A percentile compares a stretch with the other conserved stretches of the same genome.
Evolutionary conservation across 2,888 invertebrate species (phyloP).

Genomic region (Esperia sulphurella): DNA sequence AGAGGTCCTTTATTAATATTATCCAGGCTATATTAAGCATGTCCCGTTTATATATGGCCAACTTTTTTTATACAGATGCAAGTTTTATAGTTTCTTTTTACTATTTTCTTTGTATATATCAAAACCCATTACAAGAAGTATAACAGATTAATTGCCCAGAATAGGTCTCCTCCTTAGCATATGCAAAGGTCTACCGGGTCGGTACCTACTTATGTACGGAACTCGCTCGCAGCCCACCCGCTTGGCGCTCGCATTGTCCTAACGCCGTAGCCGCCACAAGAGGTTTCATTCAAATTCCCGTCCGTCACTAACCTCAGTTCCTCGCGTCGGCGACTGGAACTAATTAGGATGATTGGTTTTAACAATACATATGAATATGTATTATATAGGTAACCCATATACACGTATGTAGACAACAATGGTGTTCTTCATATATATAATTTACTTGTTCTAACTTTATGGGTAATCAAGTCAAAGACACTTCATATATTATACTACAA

Average conservation of each 20-base stretch:
- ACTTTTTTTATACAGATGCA: too few species aligned
- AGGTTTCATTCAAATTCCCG: conserved; percentile 39
- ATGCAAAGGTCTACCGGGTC: conserved; percentile 36
- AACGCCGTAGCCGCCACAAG: conserved; percentile 21
- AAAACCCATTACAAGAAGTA: background rate
- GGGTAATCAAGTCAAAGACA: too few species aligned
- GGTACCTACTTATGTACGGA: background rate
- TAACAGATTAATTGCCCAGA: background rate
- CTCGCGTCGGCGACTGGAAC: conserved; percentile 14
- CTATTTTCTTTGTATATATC: background rate
- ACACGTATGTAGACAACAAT: too few species aligned
- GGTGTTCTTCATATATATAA: too few species aligned
- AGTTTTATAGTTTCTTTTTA: background rate
- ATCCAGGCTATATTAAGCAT: too few species aligned
- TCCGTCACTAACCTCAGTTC: conserved; percentile 25
- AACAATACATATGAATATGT: background rate
- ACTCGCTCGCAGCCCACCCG: conserved; percentile 31
- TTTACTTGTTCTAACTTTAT: too few species aligned
- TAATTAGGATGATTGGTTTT: conserved; percentile 22
- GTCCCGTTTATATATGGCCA: too few species aligned
- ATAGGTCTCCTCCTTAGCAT: conserved; percentile 27
- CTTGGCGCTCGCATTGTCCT: conserved; percentile 31
- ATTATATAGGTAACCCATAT: too few species aligned
- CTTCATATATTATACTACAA: too few species aligned
- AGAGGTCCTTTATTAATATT: too few species aligned